Base-by-base conservation (phyloP, 2,888 invertebrate genomes). In the Troglohyphantes excavatus region DNA sequence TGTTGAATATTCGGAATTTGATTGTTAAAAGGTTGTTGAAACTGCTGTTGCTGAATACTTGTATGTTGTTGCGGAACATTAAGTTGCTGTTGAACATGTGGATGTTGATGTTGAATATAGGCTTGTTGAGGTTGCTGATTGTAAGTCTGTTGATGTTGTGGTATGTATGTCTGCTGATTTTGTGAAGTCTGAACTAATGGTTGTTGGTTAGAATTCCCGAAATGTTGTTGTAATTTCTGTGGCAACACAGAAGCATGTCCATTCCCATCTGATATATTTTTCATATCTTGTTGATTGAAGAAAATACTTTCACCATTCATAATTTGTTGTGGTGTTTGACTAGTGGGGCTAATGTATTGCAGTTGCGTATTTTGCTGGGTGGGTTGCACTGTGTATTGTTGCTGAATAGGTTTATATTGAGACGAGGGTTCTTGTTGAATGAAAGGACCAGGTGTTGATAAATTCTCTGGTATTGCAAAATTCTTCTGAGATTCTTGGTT, bases 1-100 rank as follows among this genome's bases (percentile, higher is more conserved):
- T 43, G 78, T 21, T 81, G 79, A 6, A 59, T 27, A 70, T 59
- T 53, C 21, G 68, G 73, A 17, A 53, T 27, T 75, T 75, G 73
- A 1, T 53, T 46, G n/a, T 53, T 59, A 29, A 17, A 59, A 9
- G 13, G 59, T 17, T 53, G 26, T 21, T 46, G 76, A 19, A 23
- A 17, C n/a, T 73, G 72, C 23, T 73, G 72, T 46, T 39, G n/a
- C 23, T 26, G 46, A 11, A 21, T 23, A 76, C 68, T 21, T 76
- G 81, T 13, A 7, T 53, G 53, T n/a, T 53, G 53, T 53, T 53
- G 53, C 2, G 13, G 53, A 53, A n/a, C n/a, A n/a, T 13, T 53
- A n/a, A n/a, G 13, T 53, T 53, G 53, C n/a, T 53, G 53, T 53
- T 63, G 26, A 21, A 39, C 2, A 21, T 59, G 27, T 29, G 27